phyloP scores from a whole-genome alignment of 2,113 vertebrate genomes.

The Lepisosteus oculatus region DNA sequence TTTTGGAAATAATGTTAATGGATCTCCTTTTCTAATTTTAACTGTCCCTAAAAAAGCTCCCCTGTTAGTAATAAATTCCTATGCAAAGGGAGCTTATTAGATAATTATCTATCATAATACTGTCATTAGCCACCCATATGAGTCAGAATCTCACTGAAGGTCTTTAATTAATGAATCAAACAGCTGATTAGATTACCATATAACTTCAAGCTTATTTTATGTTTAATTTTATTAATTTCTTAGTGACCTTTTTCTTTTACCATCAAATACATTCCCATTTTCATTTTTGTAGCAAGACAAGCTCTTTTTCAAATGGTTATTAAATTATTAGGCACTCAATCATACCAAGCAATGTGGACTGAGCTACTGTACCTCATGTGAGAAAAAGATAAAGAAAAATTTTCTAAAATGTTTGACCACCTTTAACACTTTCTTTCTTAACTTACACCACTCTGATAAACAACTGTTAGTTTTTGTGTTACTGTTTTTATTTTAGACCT shows the following conservation, averaged over 20 bases:
- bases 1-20: not conserved
- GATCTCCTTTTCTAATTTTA: not conserved
- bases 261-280: no score
- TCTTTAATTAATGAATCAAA: constrained; percentile 41
- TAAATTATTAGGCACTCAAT: not conserved
- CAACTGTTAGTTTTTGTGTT: no score
- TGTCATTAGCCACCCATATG: constrained; percentile 39
- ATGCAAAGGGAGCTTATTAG: constrained; percentile 47
- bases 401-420: no score
- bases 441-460: no score
- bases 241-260: not conserved
- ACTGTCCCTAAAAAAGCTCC: constrained; percentile 11
- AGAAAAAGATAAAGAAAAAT: no score
- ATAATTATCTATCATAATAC: constrained; percentile 48
- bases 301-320: not conserved
- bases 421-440: no score
- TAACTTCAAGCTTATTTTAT: constrained; percentile 40
- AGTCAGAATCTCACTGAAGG: constrained; percentile 38
- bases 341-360: no score
- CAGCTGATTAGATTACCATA: constrained; percentile 50
- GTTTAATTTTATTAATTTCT: constrained; percentile 18
- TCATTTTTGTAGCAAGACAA: not conserved
- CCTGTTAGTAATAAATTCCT: constrained; percentile 34
- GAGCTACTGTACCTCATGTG: no score
- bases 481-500: no score